Evolutionary conservation across 2,113 vertebrate species (phyloP), one percentile per base, ranked within the genome.

Genomic region (Rhadina sibilatrix): DNA sequence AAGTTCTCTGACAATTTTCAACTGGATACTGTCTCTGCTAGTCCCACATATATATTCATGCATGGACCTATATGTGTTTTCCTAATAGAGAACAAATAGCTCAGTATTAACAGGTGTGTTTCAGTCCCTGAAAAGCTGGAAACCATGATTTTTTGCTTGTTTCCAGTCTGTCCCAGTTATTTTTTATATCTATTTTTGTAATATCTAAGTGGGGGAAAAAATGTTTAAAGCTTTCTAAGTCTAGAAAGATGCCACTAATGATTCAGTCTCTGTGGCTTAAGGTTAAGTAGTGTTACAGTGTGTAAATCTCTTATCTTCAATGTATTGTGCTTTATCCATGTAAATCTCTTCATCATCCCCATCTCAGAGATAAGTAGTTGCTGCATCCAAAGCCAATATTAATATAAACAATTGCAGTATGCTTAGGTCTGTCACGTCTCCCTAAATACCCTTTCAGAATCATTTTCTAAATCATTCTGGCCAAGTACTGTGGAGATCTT

Each of bases 331-430:
- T 95, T 96, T 92, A 89, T 90, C 60, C 76, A 54, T 30, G 42
- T 44, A 97, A 92, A 95, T 90, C 70, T 80, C 50, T 84, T 66
- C 79, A 47, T 94, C 90, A 85, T 66, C 33, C 40, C 15, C 4
- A 21, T 91, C 40, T 91, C 75, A 69, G 42, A 65, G 50, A 54
- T 85, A 87, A 90, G 54, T 50, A 69, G 28, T 50, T 90, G 25
- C 33, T 87, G 15, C 1, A 9, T 59, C 46, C 37, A 80, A 89
- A 89, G 21, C 12, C 54, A 85, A 49, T 89, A 84, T 38, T 69
- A 87, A 83, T 71, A 53, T 22, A 42, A 91, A 80, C n/a, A 93
- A 69, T 4, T 82, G 18, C 53, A 61, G 4, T 30, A 17, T 71
- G 18, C n/a, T 89, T 79, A 79, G 3, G 11, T 84, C 37, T 91